phyloP scores from a whole-genome alignment of 2,797 vertebrate species.

The Hypotaenidia okinawae region DNA sequence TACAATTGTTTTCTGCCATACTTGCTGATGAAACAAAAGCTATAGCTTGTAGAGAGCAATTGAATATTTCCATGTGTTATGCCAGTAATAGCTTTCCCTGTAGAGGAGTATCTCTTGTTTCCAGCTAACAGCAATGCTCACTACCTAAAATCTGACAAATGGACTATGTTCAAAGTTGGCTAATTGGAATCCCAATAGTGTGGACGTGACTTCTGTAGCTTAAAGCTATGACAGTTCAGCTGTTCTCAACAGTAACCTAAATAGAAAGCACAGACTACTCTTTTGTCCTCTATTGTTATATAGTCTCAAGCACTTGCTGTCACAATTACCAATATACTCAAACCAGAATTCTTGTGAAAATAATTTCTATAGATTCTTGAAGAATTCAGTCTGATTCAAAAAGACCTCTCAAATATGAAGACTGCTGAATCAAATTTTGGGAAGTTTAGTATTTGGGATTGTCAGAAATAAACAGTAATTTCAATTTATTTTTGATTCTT shows the following conservation, averaged over 20 bases:
- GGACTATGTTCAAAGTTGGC: not conserved
- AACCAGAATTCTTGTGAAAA: not conserved
- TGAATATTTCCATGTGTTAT: conserved; percentile 37
- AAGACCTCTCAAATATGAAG: not conserved
- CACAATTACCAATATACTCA: not conserved
- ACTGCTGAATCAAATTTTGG: not conserved
- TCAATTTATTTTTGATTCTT: not conserved
- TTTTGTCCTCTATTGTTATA: not conserved
- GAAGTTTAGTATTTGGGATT: not conserved
- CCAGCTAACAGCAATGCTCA: not conserved
- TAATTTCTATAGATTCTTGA: not conserved
- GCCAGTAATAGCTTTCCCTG: conserved; percentile 30
- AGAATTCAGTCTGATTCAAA: not conserved
- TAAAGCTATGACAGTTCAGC: conserved; percentile 16
- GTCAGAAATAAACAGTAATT: not conserved
- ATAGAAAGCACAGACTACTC: not conserved
- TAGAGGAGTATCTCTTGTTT: conserved; percentile 25
- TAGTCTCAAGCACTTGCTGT: not conserved
- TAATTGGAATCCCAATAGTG: conserved; percentile 45
- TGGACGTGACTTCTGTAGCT: not conserved
- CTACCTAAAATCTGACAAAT: conserved; percentile 52
- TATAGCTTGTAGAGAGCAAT: conserved; percentile 22
- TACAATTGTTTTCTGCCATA: conserved; percentile 28
- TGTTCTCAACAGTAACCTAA: not conserved
- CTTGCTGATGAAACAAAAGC: conserved; percentile 41